Evolutionary conservation across 2,797 vertebrate genomes (phyloP).

Genomic region (Diceros bicornis): DNA sequence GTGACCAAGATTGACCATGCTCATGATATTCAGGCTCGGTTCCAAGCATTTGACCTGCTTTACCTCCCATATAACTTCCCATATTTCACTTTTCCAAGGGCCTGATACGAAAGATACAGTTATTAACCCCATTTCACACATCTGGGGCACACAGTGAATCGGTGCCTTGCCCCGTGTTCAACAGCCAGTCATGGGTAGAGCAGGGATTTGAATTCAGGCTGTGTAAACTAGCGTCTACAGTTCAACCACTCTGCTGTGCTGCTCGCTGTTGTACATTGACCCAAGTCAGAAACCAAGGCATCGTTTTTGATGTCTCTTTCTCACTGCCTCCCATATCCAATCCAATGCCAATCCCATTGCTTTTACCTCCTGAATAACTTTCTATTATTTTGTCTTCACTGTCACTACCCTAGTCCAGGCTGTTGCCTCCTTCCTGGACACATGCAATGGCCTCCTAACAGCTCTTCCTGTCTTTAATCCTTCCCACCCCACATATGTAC

Average conservation of each 20-base stretch:
- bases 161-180: background rate
- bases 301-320: background rate
- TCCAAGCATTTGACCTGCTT: constrained; percentile 30
- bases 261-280: background rate
- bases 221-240: background rate
- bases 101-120: background rate
- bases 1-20: background rate
- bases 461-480: background rate
- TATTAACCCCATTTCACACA: background rate
- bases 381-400: background rate
- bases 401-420: background rate
- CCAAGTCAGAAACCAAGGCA: background rate
- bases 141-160: background rate
- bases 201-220: background rate
- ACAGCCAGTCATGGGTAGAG: background rate
- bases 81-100: background rate
- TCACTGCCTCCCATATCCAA: background rate
- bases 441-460: background rate
- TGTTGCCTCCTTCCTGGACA: background rate
- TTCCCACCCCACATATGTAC: background rate
- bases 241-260: background rate
- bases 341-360: too few species aligned
- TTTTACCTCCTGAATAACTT: constrained; percentile 4
- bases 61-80: background rate
- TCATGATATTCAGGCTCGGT: background rate